These are phyloP conservation scores for Periphyllus acericola DNA, from an alignment of 2,888 invertebrate genomes.

Conservation along the genomic window DNA sequence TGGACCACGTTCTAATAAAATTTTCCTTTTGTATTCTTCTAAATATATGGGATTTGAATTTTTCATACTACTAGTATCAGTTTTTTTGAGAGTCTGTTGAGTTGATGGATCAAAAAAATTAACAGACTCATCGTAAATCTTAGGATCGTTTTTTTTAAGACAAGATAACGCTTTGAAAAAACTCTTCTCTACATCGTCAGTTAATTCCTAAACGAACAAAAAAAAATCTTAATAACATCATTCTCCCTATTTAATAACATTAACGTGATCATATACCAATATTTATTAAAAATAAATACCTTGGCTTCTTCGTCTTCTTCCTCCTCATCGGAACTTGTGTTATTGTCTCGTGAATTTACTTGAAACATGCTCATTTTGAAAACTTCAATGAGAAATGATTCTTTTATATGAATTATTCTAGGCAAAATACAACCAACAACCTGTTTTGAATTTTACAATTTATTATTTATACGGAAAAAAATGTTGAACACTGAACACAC, in stretches of 20 bases:
- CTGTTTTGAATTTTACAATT: too few species aligned
- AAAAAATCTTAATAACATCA: too few species aligned
- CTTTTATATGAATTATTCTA: background rate
- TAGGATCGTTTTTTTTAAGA: conserved; percentile 88
- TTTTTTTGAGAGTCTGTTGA: conserved; percentile 64
- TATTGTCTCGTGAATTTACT: background rate
- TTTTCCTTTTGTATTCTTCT: conserved; percentile 82
- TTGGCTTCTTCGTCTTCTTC: conserved; percentile 58
- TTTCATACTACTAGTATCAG: conserved; percentile 67
- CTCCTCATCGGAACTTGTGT: conserved; percentile 41
- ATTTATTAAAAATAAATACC: conserved; percentile 65
- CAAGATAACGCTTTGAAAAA: conserved; percentile 88
- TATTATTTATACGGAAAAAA: too few species aligned
- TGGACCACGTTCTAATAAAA: conserved; percentile 78
- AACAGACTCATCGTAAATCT: conserved; percentile 82
- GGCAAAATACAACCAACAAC: background rate
- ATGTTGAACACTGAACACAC: too few species aligned
- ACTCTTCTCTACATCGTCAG: conserved; percentile 80
- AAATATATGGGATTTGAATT: conserved; percentile 74
- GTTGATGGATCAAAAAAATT: conserved; percentile 75
- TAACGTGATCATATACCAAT: too few species aligned
- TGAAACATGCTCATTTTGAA: background rate
- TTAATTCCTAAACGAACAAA: conserved; percentile 69
- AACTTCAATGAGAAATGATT: background rate
- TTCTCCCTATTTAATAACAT: too few species aligned